Conservation (phyloP, 2,888 invertebrate genomes). For the Athalia rosae region DNA sequence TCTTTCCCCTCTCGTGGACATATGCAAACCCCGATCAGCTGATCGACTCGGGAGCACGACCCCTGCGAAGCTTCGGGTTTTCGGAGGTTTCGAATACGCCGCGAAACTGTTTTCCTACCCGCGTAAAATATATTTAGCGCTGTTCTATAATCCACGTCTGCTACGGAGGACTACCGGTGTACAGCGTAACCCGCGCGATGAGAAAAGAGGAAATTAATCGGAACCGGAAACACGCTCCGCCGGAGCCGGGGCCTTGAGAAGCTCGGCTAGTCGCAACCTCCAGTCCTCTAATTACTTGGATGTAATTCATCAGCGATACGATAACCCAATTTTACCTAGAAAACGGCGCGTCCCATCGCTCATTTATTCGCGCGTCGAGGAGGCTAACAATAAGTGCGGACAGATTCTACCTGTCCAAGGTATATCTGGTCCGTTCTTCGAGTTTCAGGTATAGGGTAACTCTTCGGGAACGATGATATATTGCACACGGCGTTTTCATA, state of each 20-base stretch:
- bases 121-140: neutral
- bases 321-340: slow-evolving; percentile 5
- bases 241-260: slow-evolving; percentile 46
- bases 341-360: neutral
- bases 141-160: neutral
- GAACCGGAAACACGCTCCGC: slow-evolving; percentile 66
- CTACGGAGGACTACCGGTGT: neutral
- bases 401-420: neutral
- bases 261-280: slow-evolving; percentile 35
- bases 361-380: neutral
- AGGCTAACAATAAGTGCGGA: neutral
- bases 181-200: slow-evolving; percentile 22
- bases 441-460: neutral
- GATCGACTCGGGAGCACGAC: slow-evolving; percentile 1
- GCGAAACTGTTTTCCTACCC: neutral
- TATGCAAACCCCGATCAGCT: neutral
- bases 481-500: neutral
- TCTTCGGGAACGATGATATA: neutral
- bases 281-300: slow-evolving; percentile 34
- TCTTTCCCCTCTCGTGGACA: neutral
- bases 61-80: neutral
- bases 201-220: slow-evolving; percentile 74
- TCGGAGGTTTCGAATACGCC: neutral
- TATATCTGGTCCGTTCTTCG: neutral
- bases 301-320: slow-evolving; percentile 40